phyloP scores from a whole-genome alignment of 2,888 invertebrate species.

The Homarus gammarus region DNA sequence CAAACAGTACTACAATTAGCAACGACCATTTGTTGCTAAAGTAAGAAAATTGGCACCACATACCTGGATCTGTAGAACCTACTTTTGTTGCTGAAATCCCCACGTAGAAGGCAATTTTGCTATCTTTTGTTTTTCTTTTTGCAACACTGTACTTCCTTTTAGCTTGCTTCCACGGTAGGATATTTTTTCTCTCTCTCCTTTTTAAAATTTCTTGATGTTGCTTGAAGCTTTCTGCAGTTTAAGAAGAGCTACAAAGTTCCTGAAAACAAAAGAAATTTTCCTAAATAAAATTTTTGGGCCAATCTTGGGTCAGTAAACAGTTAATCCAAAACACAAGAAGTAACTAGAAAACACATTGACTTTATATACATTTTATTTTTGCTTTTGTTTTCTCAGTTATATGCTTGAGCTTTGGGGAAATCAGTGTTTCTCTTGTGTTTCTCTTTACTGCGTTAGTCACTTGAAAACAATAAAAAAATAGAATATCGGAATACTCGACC shows the following conservation, averaged over 20 bases:
- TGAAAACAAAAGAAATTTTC: neutral
- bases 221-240: neutral
- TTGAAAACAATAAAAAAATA: neutral
- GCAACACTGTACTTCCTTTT: neutral
- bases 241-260: neutral
- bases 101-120: neutral
- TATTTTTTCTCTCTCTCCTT: neutral
- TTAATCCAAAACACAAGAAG: no score
- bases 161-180: neutral
- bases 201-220: neutral
- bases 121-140: neutral
- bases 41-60: slow-evolving; percentile 58
- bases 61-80: slow-evolving; percentile 52
- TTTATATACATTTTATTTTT: neutral
- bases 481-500: no score
- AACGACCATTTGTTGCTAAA: slow-evolving; percentile 33
- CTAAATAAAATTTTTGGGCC: neutral
- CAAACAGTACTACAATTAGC: slow-evolving; percentile 1
- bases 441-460: neutral
- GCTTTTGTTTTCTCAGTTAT: neutral
- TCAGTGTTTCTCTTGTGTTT: neutral
- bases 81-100: neutral
- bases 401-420: neutral
- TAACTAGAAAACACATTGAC: neutral
- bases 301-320: no score